phyloP scores from a whole-genome alignment of 2,797 vertebrate genomes.

The Siniperca obscura region DNA sequence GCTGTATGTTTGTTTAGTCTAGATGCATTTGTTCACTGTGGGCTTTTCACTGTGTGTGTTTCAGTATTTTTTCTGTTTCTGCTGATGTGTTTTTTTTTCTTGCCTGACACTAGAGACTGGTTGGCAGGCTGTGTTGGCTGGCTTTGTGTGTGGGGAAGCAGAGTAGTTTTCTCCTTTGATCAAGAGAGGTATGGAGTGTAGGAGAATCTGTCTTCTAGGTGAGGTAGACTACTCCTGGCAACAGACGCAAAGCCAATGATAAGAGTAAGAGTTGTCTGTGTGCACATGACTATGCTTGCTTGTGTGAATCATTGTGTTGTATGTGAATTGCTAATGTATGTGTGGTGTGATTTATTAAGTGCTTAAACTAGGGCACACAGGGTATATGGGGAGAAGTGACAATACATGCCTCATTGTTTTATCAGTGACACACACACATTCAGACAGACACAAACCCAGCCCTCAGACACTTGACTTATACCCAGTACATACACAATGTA shows the following conservation, averaged over 20 bases:
- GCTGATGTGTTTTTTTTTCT: slow-evolving; percentile 17
- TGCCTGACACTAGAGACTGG: slow-evolving; percentile 17
- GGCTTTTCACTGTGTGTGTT: background rate
- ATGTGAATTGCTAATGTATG: background rate
- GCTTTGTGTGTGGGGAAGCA: slow-evolving; percentile 24
- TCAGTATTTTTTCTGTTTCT: slow-evolving; percentile 5
- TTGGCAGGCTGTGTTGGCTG: slow-evolving; percentile 28
- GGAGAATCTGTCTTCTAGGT: slow-evolving; percentile 15
- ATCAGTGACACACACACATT: slow-evolving; percentile 12
- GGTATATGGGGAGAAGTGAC: slow-evolving; percentile 15
- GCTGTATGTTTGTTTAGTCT: slow-evolving; percentile 13
- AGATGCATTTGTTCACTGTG: background rate
- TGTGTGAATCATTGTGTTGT: too few relatives aligned
- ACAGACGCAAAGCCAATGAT: slow-evolving; percentile 20
- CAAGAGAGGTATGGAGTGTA: background rate
- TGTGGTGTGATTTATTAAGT: slow-evolving; percentile 6
- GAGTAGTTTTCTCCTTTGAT: slow-evolving; percentile 44
- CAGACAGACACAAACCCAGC: slow-evolving; percentile 6
- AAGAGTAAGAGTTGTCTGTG: background rate
- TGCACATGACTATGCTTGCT: slow-evolving; percentile 1
- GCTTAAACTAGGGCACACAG: slow-evolving; percentile 24
- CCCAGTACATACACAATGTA: background rate
- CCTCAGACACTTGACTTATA: background rate
- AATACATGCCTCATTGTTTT: slow-evolving; percentile 2
- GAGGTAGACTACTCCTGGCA: background rate